Conservation (phyloP, 2,113 vertebrate species). For the Myanophis thanlyinensis region DNA sequence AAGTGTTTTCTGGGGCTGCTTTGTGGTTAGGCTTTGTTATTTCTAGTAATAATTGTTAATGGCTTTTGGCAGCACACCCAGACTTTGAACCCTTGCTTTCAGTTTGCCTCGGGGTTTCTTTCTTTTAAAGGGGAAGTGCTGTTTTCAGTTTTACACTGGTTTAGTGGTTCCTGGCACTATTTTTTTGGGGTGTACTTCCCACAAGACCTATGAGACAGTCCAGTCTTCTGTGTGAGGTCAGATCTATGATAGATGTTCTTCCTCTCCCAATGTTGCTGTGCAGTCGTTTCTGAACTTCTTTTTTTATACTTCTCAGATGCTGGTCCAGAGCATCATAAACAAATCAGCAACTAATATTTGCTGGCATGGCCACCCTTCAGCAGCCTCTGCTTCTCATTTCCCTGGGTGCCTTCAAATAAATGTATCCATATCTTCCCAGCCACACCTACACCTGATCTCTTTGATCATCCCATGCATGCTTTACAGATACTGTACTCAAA, state of each 20-base stretch:
- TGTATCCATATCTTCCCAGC: background rate
- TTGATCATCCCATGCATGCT: background rate
- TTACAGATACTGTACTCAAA: background rate
- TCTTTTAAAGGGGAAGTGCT: no score
- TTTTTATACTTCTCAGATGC: background rate
- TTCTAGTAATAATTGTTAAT: no score
- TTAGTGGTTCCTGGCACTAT: no score
- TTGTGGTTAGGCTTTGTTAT: no score
- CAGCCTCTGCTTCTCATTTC: background rate
- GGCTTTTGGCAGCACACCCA: no score
- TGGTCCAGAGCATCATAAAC: background rate
- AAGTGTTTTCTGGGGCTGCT: no score
- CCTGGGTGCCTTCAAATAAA: background rate
- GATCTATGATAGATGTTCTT: background rate
- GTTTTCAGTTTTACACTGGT: no score
- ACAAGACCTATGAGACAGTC: background rate
- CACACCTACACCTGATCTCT: background rate
- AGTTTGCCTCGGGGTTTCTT: no score
- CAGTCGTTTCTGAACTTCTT: background rate
- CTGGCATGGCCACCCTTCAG: background rate
- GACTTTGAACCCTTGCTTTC: no score
- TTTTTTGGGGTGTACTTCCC: no score
- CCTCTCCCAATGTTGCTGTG: background rate
- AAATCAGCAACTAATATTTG: background rate
- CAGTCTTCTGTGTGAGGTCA: background rate